Evolutionary conservation across 2,797 vertebrate genomes (phyloP).

Genomic region (Macrochelys suwanniensis): DNA sequence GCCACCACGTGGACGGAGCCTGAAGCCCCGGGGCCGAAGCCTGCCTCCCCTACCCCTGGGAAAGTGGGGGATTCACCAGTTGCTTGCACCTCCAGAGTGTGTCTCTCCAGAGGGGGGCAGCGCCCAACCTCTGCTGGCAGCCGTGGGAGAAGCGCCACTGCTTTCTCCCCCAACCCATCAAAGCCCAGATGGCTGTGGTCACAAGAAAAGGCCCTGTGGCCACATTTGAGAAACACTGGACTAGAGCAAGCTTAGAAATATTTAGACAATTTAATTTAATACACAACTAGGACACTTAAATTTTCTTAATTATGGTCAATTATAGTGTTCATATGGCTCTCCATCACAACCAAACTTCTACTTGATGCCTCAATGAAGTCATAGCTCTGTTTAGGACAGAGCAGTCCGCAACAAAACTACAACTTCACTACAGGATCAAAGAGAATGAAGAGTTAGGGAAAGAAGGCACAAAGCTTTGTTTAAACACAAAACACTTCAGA

Average conservation of each 20-base stretch:
- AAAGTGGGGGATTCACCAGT: no score
- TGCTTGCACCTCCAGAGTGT: no score
- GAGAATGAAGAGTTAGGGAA: background rate
- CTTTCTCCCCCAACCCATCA: no score
- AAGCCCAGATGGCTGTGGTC: no score
- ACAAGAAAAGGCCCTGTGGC: no score
- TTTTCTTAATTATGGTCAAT: background rate
- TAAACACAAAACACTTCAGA: background rate
- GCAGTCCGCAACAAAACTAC: background rate
- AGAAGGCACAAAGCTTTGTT: background rate
- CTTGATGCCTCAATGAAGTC: background rate
- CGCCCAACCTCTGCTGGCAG: no score
- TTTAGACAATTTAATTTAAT: background rate
- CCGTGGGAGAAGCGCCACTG: no score
- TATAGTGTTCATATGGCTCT: background rate
- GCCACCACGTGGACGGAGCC: no score
- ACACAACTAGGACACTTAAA: background rate
- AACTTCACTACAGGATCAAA: fast-evolving
- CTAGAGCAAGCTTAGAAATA: background rate
- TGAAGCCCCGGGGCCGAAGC: no score
- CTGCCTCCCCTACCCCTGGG: no score
- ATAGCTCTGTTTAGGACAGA: background rate
- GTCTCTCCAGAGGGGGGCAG: no score
- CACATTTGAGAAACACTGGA: no score
- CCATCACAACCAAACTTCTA: background rate